Evolutionary conservation across 2,888 invertebrate genomes (phyloP), one percentile per base, ranked within the genome.

Genomic region (Sesia bembeciformis): DNA sequence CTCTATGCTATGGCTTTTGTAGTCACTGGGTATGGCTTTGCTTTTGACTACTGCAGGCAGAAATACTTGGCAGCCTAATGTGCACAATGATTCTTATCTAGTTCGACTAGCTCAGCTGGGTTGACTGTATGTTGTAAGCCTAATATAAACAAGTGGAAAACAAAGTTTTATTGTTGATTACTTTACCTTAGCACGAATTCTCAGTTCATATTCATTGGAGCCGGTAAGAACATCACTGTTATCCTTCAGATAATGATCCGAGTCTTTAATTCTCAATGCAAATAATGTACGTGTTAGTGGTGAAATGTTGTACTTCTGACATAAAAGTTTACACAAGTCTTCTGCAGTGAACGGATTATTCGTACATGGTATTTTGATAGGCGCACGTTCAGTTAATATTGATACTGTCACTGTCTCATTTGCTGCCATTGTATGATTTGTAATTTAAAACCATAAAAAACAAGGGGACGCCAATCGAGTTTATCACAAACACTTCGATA

Each of bases 231-330:
- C 86, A 65, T 76, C 78, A 53, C 75, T 71, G 63, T 93, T 92
- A 58, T 94, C 91, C 68, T 93, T 92, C 54, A 94, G 90, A 93
- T 95, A 97, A 64, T 92, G 86, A 63, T 91, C 90, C 56, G 91
- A 91, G 49, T 91, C 91, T 66, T 90, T 91, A 62, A 93, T 89
- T 68, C 94, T 90, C 51, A 97, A 79, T 8, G 94, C 94, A 86
- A 96, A 97, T 53, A 97, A 84, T 66, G 95, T 93, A 58, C 95
- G 90, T 49, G 94, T 93, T 40, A 95, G 85, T 4, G 96, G 95
- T 54, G 94, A 92, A 71, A 97, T 95, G 6, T 91, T 91, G 61
- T 94, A 86, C 60, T 91, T 86, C 75, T 93, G 93, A 69, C 95
- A 95, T 60, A 95, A 84, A 71, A 91, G 76, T 62, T 92, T 91